Evolutionary conservation across 2,888 invertebrate genomes (phyloP), one percentile per base, ranked within the genome.

Genomic region (Coelinius sp.): DNA sequence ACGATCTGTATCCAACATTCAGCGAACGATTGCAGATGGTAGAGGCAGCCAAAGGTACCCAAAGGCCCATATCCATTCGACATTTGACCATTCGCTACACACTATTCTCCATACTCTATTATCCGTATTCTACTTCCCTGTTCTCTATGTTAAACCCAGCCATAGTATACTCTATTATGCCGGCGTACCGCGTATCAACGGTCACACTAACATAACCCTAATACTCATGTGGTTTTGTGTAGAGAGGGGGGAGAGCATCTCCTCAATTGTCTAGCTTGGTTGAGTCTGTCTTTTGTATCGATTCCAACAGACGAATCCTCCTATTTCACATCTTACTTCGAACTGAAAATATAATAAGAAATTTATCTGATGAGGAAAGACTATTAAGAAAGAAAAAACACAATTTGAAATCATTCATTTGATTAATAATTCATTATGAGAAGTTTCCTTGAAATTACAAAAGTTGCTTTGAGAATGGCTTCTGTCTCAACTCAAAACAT

Each of bases 81-180:
- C 70, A 73, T 75, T 78, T 76, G 81, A 41, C 79, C 77, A 77
- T 81, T 82, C 79, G 81, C 73, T 81, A 79, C 81, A 77, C 81
- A 78, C 84, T 82, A 84, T 84, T 83, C 83, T 83, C 82, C 83
- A 81, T 66, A 84, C 85, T 85, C 85, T 83, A 85, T 85, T 85
- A 84, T 85, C 84, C 81, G 82, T 79, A 83, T 70, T 74, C 70
- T 69, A 69, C 76, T 72, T 63, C 46, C 41, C 82, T 83, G 82
- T 82, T 81, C 81, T 17, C 52, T 52, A 44, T 62, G 41, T 83
- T 81, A 81, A 63, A 24, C 24, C 38, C 38, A 63, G 14, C 38
- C 41, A 63, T 63, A 82, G 83, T 84, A 82, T 80, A 83, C 81
- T 83, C 84, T 84, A 85, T 86, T 85, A 85, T 84, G 81, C 82